A percentile compares a stretch with the other conserved stretches of the same genome.
phyloP scores from a whole-genome alignment of 2,113 vertebrate genomes.

The Amphilophus citrinellus region DNA sequence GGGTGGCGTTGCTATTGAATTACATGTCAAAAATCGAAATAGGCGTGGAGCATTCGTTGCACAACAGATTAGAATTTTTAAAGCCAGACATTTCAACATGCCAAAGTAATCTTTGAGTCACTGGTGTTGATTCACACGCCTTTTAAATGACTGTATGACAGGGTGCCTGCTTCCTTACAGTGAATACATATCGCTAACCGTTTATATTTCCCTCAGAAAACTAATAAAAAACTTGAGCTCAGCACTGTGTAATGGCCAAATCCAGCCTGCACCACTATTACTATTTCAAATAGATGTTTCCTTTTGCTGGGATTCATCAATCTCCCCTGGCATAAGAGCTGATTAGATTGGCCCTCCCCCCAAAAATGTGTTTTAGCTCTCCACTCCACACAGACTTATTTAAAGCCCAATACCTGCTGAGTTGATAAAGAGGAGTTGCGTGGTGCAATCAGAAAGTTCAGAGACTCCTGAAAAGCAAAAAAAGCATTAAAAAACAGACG shows the following conservation, averaged over 20 bases:
- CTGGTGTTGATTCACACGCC: slow-evolving; percentile 3
- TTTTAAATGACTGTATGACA: neutral
- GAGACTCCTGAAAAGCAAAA: neutral
- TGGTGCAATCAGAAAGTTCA: neutral
- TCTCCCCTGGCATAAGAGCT: neutral
- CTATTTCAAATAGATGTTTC: slow-evolving; percentile 7
- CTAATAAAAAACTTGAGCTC: neutral
- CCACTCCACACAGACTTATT: neutral
- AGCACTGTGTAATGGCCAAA: neutral
- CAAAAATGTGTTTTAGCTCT: neutral
- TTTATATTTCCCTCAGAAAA: neutral
- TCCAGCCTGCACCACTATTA: neutral
- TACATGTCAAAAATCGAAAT: neutral
- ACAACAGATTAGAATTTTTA: slow-evolving; percentile 1
- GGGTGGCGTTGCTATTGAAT: neutral
- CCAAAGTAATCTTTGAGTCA: slow-evolving; percentile 1
- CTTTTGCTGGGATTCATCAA: neutral
- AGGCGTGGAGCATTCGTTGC: neutral
- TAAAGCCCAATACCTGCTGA: neutral
- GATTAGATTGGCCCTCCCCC: slow-evolving; percentile 29
- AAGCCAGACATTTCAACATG: neutral
- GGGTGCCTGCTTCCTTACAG: neutral
- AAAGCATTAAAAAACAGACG: too few relatives aligned
- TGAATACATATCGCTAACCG: neutral
- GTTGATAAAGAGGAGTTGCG: neutral